A percentile compares a stretch with the other conserved stretches of the same genome.
phyloP scores from a whole-genome alignment of 2,888 invertebrate species.

The Branchellion lobata region DNA sequence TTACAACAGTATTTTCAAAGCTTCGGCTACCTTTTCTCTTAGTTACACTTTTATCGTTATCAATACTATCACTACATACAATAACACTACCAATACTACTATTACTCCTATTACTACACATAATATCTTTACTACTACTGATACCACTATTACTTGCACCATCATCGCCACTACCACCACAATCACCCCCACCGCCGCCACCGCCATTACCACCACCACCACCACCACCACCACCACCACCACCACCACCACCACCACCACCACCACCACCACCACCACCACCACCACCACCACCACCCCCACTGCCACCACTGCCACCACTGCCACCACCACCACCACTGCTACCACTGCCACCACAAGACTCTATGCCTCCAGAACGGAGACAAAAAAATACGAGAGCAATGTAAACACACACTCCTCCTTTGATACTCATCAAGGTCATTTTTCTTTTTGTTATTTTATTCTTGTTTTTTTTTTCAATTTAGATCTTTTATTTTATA shows the following conservation, averaged over 20 bases:
- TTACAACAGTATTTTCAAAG: no score
- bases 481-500: no score
- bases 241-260: not conserved
- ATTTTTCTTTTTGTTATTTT: no score
- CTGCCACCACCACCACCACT: not conserved
- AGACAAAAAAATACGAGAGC: no score
- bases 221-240: not conserved
- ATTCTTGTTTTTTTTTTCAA: no score
- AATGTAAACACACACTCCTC: no score
- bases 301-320: not conserved
- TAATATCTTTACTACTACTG: conserved; percentile 31
- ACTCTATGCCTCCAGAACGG: no score
- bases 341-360: not conserved
- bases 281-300: conserved; percentile 38
- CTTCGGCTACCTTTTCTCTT: conserved; percentile 30
- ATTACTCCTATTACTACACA: conserved; percentile 35
- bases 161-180: conserved; percentile 17
- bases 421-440: no score
- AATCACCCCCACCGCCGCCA: conserved; percentile 1
- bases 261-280: not conserved
- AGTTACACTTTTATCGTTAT: conserved; percentile 28
- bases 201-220: conserved; percentile 13
- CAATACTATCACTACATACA: conserved; percentile 37
- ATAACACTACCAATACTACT: conserved; percentile 36
- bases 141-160: conserved; percentile 26